Percentiles rank a stretch among this genome's conserved stretches.
Conservation (phyloP, 2,888 invertebrate species). For the Xylota sylvarum region DNA sequence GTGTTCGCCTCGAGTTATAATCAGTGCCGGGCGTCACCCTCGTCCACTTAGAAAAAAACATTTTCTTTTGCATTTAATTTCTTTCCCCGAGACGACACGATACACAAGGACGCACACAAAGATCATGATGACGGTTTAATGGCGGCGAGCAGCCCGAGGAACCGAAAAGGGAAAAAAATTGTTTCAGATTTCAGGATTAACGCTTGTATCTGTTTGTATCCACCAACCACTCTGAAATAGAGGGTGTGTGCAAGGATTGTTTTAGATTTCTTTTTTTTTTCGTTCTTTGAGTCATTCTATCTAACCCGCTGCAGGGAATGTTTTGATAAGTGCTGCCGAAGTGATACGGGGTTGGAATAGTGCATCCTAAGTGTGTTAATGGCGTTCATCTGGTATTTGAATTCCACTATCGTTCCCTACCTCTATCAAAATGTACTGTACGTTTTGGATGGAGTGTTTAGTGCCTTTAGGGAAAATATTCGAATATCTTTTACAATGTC, state of each 20-base stretch:
- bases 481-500: slow-evolving; percentile 52
- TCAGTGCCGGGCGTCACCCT: slow-evolving; percentile 72
- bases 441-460: slow-evolving; percentile 63
- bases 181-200: slow-evolving; percentile 74
- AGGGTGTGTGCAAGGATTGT: slow-evolving; percentile 50
- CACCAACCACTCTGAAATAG: slow-evolving; percentile 24
- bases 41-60: slow-evolving; percentile 64
- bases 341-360: slow-evolving; percentile 59
- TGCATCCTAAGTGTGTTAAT: slow-evolving; percentile 74
- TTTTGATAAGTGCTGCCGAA: slow-evolving; percentile 73
- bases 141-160: slow-evolving; percentile 52
- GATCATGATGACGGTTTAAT: slow-evolving; percentile 69
- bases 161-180: slow-evolving; percentile 38
- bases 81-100: slow-evolving; percentile 20
- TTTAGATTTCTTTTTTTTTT: slow-evolving; percentile 24
- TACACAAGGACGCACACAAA: slow-evolving; percentile 54
- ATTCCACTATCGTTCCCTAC: slow-evolving; percentile 61
- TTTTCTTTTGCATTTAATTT: slow-evolving; percentile 52
- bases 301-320: slow-evolving; percentile 61
- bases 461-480: slow-evolving; percentile 27
- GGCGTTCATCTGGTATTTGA: slow-evolving; percentile 70
- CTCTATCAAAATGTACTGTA: slow-evolving; percentile 56
- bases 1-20: slow-evolving; percentile 60
- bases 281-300: slow-evolving; percentile 27
- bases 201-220: slow-evolving; percentile 27